A percentile compares a stretch with the other conserved stretches of the same genome.
Conservation (phyloP, 1,140 invertebrate species). For the Heliconius nattereri region DNA sequence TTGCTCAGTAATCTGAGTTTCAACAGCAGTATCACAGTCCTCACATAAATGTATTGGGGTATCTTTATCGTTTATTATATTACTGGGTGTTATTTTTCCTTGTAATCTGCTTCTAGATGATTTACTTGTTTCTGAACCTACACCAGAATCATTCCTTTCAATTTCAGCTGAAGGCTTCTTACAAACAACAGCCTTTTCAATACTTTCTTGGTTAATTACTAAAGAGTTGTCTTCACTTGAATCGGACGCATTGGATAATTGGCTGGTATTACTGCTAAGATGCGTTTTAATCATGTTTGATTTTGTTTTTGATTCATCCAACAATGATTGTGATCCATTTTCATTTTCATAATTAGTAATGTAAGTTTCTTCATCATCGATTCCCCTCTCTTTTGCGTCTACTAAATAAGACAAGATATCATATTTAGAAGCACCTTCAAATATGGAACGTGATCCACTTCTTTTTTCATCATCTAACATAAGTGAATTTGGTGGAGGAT, state of each 20-base stretch:
- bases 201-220: conserved; percentile 81
- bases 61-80: conserved; percentile 70
- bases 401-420: conserved; percentile 94
- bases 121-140: conserved; percentile 95
- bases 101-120: conserved; percentile 89
- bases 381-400: conserved; percentile 89
- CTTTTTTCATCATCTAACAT: conserved; percentile 83
- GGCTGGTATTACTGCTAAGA: conserved; percentile 82
- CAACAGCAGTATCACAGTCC: conserved; percentile 88
- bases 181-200: conserved; percentile 79
- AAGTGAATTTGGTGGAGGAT: conserved; percentile 85
- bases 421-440: conserved; percentile 92
- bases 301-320: conserved; percentile 82
- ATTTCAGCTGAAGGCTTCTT: conserved; percentile 85
- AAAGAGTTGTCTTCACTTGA: conserved; percentile 86
- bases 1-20: conserved; percentile 85
- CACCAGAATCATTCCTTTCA: conserved; percentile 95
- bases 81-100: conserved; percentile 75
- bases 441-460: conserved; percentile 86
- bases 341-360: conserved; percentile 82
- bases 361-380: conserved; percentile 84
- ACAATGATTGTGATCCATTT: conserved; percentile 79
- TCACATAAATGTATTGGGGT: conserved; percentile 85
- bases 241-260: conserved; percentile 84
- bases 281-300: conserved; percentile 78